Evolutionary conservation across 2,113 vertebrate species (phyloP).

Genomic region (Hemiprocne comata): DNA sequence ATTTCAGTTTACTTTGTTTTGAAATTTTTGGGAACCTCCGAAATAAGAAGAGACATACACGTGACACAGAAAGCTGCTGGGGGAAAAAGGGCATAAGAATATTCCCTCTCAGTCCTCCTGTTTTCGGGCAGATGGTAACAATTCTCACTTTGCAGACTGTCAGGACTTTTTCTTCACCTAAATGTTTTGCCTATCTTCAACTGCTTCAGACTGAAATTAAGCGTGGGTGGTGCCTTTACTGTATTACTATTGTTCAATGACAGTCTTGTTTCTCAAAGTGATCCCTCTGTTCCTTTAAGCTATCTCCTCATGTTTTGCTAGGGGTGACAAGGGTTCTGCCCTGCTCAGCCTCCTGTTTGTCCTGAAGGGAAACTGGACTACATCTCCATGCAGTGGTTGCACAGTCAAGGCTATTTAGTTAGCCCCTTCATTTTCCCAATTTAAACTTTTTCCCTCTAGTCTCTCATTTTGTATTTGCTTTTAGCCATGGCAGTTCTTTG

Average conservation of each 20-base stretch:
- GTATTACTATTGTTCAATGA: slow-evolving; percentile 81
- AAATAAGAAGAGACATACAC: slow-evolving; percentile 5
- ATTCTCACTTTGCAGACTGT: slow-evolving; percentile 61
- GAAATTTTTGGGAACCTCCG: slow-evolving; percentile 34
- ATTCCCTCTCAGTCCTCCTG: slow-evolving; percentile 58
- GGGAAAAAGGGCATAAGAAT: slow-evolving; percentile 26
- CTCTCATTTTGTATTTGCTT: slow-evolving; percentile 61
- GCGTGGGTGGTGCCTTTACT: slow-evolving; percentile 84
- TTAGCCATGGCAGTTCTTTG: slow-evolving; percentile 42
- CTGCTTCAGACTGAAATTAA: slow-evolving; percentile 80
- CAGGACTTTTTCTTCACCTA: slow-evolving; percentile 57
- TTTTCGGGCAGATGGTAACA: slow-evolving; percentile 38
- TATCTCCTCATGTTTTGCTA: slow-evolving; percentile 68
- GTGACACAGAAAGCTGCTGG: slow-evolving; percentile 3
- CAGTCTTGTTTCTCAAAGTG: slow-evolving; percentile 78
- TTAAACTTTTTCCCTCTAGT: not conserved
- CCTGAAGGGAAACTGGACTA: not conserved
- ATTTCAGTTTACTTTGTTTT: slow-evolving; percentile 33
- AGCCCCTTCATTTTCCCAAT: not conserved
- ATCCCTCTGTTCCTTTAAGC: slow-evolving; percentile 66
- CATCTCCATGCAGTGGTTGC: slow-evolving; percentile 54
- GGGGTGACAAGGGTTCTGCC: slow-evolving; percentile 53
- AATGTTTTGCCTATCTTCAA: slow-evolving; percentile 74
- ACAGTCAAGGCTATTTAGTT: slow-evolving; percentile 50
- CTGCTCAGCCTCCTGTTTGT: slow-evolving; percentile 54